Conservation (phyloP, 2,113 vertebrate species). For the Nibea albiflora region DNA sequence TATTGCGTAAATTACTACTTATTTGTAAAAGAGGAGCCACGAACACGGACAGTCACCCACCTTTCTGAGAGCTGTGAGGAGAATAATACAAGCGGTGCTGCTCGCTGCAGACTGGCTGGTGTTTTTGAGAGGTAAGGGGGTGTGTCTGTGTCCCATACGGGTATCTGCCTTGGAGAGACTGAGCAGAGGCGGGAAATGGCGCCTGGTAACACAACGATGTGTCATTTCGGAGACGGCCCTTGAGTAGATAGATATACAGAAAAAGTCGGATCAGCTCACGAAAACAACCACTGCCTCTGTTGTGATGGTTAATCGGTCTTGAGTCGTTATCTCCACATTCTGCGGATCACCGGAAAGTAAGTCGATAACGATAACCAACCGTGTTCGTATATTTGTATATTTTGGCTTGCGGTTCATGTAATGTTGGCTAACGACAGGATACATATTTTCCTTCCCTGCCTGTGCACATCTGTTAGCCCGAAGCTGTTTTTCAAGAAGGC, state of each 20-base stretch:
- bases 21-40: neutral
- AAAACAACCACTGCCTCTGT: conserved; percentile 49
- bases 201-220: conserved; percentile 89
- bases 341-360: conserved; percentile 76
- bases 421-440: conserved; percentile 41
- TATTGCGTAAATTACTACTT: neutral
- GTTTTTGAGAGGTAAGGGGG: conserved; percentile 75
- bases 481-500: conserved; percentile 38
- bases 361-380: conserved; percentile 34
- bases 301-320: conserved; percentile 57
- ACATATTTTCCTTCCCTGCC: conserved; percentile 31
- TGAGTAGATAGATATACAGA: conserved; percentile 63
- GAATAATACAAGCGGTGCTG: neutral
- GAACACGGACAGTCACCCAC: neutral
- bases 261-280: conserved; percentile 42
- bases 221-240: conserved; percentile 75
- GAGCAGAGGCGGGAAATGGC: conserved; percentile 98
- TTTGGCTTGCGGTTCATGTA: conserved; percentile 45
- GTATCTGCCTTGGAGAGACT: conserved; percentile 85
- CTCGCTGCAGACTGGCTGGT: conserved; percentile 42
- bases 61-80: neutral
- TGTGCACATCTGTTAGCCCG: conserved; percentile 60
- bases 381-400: neutral
- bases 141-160: conserved; percentile 89
- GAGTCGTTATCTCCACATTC: conserved; percentile 59